Base-by-base conservation (phyloP, 2,113 vertebrate genomes). In the Pycnonotus jocosus region DNA sequence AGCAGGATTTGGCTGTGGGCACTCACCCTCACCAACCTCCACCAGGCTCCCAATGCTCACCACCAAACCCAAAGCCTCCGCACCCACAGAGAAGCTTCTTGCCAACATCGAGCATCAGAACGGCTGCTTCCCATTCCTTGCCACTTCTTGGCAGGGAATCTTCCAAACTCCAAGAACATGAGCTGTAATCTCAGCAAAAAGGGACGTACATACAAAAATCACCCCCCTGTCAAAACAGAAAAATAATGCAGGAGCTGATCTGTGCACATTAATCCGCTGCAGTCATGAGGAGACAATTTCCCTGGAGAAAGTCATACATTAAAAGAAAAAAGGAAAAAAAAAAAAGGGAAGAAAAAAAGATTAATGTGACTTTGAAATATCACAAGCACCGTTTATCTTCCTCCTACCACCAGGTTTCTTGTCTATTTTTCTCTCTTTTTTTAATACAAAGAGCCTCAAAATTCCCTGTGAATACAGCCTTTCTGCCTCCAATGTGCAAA, bases 341-440 rank as follows among this genome's bases (percentile, higher is more conserved):
- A 54, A 35, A 18, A 2, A 1, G 5, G 20, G 1, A 27, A 45
- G n/a, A 40, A 74, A 88, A 95, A 88, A 86, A 95, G 94, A 97
- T 96, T 95, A 97, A 97, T 95, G 91, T 90, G 96, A 92, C 96
- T 97, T 93, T 96, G 95, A 96, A 97, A 95, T 95, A 94, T 96
- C 93, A 97, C 93, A 96, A 95, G 90, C 73, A 88, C 89, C 40
- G 57, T 97, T 97, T 97, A 97, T 97, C 95, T 97, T 95, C 70
- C 80, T 97, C 88, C 94, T 96, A 94, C 94, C 96, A 95, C 93
- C 83, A 94, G 88, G 80, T 88, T 90, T 93, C 82, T 96, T 64
- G 61, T 74, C 30, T 72, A 44, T 72, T 79, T 60, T 66, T 62
- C 45, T 25, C 4, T 12, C 4, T 28, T 62, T 47, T 69, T 85